Evolutionary conservation across 2,113 vertebrate genomes (phyloP).

Genomic region (Cololabis saira): DNA sequence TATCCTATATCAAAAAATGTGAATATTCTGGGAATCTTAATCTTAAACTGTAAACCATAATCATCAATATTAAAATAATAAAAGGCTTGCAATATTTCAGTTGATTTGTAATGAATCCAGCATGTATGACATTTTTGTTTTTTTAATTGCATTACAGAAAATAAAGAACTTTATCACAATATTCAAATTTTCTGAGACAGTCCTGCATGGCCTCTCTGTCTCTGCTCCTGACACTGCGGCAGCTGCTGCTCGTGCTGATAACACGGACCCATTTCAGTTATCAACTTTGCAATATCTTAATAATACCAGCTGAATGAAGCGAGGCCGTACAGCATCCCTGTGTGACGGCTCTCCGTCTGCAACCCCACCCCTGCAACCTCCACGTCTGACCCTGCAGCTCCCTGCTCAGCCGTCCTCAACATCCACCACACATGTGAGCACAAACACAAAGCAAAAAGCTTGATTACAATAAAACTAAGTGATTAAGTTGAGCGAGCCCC

Average conservation of each 20-base stretch:
- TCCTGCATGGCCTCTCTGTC: too few species aligned
- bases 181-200: too few species aligned
- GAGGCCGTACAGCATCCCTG: neutral
- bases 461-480: neutral
- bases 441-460: neutral
- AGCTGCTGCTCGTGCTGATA: neutral
- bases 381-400: neutral
- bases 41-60: too few species aligned
- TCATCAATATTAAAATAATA: too few species aligned
- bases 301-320: neutral
- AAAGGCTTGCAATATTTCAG: too few species aligned
- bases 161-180: too few species aligned
- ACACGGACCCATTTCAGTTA: neutral
- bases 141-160: too few species aligned
- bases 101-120: too few species aligned
- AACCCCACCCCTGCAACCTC: neutral
- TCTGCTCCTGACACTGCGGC: too few species aligned
- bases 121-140: too few species aligned
- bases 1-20: too few species aligned
- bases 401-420: neutral
- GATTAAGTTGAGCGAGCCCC: conserved; percentile 4
- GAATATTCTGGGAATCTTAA: too few species aligned
- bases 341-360: neutral
- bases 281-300: neutral
- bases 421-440: neutral